A percentile compares a stretch with the other conserved stretches of the same genome.
Evolutionary conservation across 1,140 invertebrate species (phyloP).

Genomic region (Lamellibrachia luymesi): DNA sequence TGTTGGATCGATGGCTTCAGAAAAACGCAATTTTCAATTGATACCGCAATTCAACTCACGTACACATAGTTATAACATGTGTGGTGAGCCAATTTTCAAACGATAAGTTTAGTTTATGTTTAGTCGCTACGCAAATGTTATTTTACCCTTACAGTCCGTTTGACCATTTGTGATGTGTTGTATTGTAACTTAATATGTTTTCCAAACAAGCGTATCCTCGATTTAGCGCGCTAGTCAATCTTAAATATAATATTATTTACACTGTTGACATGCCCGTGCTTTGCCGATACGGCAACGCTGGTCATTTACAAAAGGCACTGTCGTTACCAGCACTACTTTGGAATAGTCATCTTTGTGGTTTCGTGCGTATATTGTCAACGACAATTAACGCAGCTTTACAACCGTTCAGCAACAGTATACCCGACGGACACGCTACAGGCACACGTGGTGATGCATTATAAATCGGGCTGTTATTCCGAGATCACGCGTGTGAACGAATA

Average conservation of each 20-base stretch:
- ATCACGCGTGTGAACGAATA: background rate
- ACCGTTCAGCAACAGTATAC: background rate
- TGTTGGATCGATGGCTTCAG: background rate
- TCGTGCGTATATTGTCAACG: background rate
- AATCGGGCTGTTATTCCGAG: background rate
- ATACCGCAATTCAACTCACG: background rate
- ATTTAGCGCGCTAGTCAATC: background rate
- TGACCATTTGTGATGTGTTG: background rate
- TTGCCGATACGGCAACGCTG: background rate
- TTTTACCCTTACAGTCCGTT: background rate
- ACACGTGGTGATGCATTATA: background rate
- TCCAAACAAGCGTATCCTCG: background rate
- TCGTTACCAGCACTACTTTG: background rate
- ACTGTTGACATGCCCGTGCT: too few relatives aligned
- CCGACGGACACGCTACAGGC: background rate
- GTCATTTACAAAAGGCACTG: background rate
- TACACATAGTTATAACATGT: background rate
- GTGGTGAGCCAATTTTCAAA: background rate
- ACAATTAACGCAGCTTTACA: background rate
- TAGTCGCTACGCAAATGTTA: background rate
- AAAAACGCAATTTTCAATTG: background rate
- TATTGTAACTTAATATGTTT: background rate
- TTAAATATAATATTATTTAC: background rate
- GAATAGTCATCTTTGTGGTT: background rate
- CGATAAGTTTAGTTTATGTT: background rate